These are phyloP conservation scores for Bujurquina vittata DNA, from an alignment of 2,113 vertebrate species.

Conservation along the genomic window DNA sequence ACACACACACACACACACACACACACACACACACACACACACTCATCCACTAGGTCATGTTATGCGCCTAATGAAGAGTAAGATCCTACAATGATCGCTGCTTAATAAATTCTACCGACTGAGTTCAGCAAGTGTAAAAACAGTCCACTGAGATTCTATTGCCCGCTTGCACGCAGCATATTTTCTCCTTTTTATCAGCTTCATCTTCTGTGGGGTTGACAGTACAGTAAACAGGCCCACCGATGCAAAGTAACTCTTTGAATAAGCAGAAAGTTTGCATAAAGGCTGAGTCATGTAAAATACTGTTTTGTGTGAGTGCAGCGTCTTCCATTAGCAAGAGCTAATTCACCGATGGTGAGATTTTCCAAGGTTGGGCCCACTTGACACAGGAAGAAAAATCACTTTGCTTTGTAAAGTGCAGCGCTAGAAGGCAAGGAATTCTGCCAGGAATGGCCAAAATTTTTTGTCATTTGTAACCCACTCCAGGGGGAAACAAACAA, in stretches of 20 bases:
- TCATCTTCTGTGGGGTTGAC: slow-evolving; percentile 16
- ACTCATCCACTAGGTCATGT: neutral
- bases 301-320: slow-evolving; percentile 3
- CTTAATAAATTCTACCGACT: slow-evolving; percentile 17
- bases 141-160: neutral
- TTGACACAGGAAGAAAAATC: slow-evolving; percentile 19
- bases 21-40: too few relatives aligned
- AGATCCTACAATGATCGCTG: slow-evolving; percentile 5
- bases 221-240: slow-evolving; percentile 39
- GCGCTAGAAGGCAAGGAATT: neutral
- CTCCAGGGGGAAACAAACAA: neutral
- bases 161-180: neutral
- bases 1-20: too few relatives aligned
- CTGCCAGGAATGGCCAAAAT: neutral
- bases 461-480: neutral
- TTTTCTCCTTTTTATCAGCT: neutral
- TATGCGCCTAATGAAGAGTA: slow-evolving; percentile 37
- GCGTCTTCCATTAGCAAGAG: slow-evolving; percentile 49
- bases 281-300: slow-evolving; percentile 73
- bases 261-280: slow-evolving; percentile 70
- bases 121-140: slow-evolving; percentile 34
- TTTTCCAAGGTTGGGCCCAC: slow-evolving; percentile 23
- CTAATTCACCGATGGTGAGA: slow-evolving; percentile 36
- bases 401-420: neutral
- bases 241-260: slow-evolving; percentile 40